These are phyloP conservation scores for Parnassius orleans DNA, from an alignment of 2,888 invertebrate species.

Conservation along the genomic window DNA sequence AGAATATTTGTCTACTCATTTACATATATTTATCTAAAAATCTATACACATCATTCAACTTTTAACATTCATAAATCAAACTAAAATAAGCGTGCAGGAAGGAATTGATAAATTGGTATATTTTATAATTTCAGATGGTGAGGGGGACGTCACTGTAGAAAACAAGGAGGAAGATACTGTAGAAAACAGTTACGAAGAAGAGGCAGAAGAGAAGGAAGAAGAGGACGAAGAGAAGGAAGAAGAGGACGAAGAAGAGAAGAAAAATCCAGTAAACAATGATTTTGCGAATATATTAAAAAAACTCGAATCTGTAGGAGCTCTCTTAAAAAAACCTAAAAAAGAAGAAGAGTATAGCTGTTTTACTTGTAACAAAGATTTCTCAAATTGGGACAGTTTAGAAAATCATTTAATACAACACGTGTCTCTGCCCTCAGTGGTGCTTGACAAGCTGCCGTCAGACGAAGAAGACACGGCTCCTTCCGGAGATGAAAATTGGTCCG, in stretches of 20 bases:
- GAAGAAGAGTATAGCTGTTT: slow-evolving; percentile 61
- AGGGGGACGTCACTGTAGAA: slow-evolving; percentile 49
- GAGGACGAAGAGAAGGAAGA: slow-evolving; percentile 34
- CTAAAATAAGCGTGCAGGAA: too few relatives aligned
- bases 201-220: slow-evolving; percentile 30
- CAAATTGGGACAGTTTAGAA: slow-evolving; percentile 66
- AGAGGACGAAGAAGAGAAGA: slow-evolving; percentile 31
- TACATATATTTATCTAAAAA: too few relatives aligned
- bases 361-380: slow-evolving; percentile 77
- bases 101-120: slow-evolving; percentile 6
- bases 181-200: slow-evolving; percentile 37
- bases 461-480: slow-evolving; percentile 66
- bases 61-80: too few relatives aligned
- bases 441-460: slow-evolving; percentile 78
- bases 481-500: slow-evolving; percentile 72
- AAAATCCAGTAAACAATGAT: slow-evolving; percentile 42
- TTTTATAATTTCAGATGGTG: slow-evolving; percentile 43
- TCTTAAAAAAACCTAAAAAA: slow-evolving; percentile 62
- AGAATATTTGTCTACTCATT: too few relatives aligned
- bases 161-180: slow-evolving; percentile 40
- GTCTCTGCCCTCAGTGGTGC: slow-evolving; percentile 72
- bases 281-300: slow-evolving; percentile 61
- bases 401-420: slow-evolving; percentile 80
- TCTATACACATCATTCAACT: too few relatives aligned
- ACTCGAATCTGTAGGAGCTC: slow-evolving; percentile 61